phyloP scores from a whole-genome alignment of 2,888 invertebrate species.

The Microchrysa polita region DNA sequence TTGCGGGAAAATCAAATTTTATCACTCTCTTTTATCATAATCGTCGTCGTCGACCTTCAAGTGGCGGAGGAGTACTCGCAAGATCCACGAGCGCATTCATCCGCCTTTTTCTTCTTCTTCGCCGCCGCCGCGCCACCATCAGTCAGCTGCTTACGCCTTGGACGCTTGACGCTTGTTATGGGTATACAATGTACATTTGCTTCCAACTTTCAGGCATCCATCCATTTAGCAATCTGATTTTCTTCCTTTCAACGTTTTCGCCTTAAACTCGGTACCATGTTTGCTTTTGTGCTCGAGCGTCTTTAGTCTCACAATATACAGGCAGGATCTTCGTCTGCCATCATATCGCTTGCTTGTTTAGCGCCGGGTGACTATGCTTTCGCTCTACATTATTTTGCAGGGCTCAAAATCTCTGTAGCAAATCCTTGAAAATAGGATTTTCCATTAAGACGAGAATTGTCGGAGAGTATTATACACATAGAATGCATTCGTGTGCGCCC shows the following conservation, averaged over 20 bases:
- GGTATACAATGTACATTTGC: neutral
- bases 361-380: neutral
- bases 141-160: too few species aligned
- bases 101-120: too few species aligned
- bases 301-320: too few species aligned
- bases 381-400: too few species aligned
- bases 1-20: slow-evolving; percentile 33
- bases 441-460: slow-evolving; percentile 5
- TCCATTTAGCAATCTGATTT: neutral
- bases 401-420: neutral
- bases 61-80: too few species aligned
- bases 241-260: neutral
- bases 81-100: too few species aligned
- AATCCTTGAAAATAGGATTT: slow-evolving; percentile 27
- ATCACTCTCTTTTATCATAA: slow-evolving; percentile 38
- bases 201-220: too few species aligned
- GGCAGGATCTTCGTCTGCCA: neutral
- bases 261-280: slow-evolving; percentile 7
- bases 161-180: too few species aligned
- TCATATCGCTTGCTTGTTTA: slow-evolving; percentile 24
- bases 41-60: slow-evolving; percentile 5
- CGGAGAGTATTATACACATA: too few species aligned
- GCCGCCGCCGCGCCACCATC: too few species aligned
- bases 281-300: neutral
- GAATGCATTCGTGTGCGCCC: too few species aligned